phyloP scores from a whole-genome alignment of 2,113 vertebrate species.

The Anarhynchus alexandrinus region DNA sequence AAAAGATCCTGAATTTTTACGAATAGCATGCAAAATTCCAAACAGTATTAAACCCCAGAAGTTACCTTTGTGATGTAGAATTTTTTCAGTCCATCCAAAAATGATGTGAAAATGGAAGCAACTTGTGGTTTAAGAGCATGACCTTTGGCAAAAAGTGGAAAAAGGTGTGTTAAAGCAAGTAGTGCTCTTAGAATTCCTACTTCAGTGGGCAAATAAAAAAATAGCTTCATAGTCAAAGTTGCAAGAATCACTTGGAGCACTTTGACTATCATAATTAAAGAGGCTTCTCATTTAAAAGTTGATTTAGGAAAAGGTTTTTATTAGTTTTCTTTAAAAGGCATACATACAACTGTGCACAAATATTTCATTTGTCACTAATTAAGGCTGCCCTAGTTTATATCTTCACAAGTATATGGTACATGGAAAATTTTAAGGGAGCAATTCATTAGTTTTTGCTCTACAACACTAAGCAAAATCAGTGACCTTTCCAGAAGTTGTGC shows the following conservation, averaged over 20 bases:
- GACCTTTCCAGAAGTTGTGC: conserved; percentile 21
- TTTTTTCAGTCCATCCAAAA: conserved; percentile 97
- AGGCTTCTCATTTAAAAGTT: background rate
- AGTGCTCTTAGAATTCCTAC: background rate
- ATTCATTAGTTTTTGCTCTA: conserved; percentile 49
- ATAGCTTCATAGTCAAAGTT: background rate
- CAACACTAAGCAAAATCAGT: background rate
- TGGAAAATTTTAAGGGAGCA: background rate
- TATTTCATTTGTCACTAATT: conserved; percentile 1
- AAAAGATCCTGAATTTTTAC: background rate
- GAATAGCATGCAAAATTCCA: background rate
- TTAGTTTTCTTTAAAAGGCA: background rate
- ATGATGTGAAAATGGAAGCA: conserved; percentile 97
- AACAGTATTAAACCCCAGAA: background rate
- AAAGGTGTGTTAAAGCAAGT: conserved; percentile 39
- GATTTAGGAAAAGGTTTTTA: background rate
- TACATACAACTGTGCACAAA: background rate
- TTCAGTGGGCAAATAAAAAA: background rate
- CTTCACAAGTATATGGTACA: background rate
- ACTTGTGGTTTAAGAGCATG: conserved; percentile 99
- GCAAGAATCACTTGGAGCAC: background rate
- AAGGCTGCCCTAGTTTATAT: conserved; percentile 17
- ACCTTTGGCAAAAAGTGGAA: conserved; percentile 73
- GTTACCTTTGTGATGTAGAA: conserved; percentile 99
- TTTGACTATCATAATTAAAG: background rate